Conservation (phyloP, 92 coral and sea anemone species). For the Chrysogorgia sp. region DNA sequence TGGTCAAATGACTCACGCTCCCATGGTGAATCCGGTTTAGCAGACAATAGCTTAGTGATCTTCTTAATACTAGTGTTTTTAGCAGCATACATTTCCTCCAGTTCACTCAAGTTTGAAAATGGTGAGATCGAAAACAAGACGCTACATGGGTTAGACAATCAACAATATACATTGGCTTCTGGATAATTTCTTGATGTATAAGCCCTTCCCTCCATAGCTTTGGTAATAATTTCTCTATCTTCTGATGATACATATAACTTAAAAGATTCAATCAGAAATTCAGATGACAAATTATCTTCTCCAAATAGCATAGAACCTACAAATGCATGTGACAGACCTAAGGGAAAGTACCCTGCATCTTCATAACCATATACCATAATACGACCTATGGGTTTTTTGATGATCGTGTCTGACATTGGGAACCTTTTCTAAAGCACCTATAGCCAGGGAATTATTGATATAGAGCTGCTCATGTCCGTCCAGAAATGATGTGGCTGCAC, state of each 20-base stretch:
- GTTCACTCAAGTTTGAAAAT: slow-evolving; percentile 14
- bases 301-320: slow-evolving; percentile 54
- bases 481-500: slow-evolving; percentile 55
- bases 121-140: slow-evolving; percentile 11
- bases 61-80: slow-evolving; percentile 33
- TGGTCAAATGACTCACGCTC: slow-evolving; percentile 27
- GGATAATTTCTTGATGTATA: slow-evolving; percentile 67
- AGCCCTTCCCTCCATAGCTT: slow-evolving; percentile 37
- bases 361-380: slow-evolving; percentile 34
- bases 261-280: slow-evolving; percentile 63
- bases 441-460: slow-evolving; percentile 19
- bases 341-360: slow-evolving; percentile 24
- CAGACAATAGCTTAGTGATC: slow-evolving; percentile 27
- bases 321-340: slow-evolving; percentile 48
- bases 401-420: slow-evolving; percentile 33
- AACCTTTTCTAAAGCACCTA: slow-evolving; percentile 37
- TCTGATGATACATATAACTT: slow-evolving; percentile 54
- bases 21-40: slow-evolving; percentile 10
- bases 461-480: no score
- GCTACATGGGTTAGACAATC: slow-evolving; percentile 23
- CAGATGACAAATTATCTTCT: slow-evolving; percentile 49
- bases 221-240: slow-evolving; percentile 42
- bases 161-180: slow-evolving; percentile 47
- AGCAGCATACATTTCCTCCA: slow-evolving; percentile 8
- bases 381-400: slow-evolving; percentile 26